phyloP scores from a whole-genome alignment of 1,140 invertebrate genomes.

The Pseudomyrmex sp. region DNA sequence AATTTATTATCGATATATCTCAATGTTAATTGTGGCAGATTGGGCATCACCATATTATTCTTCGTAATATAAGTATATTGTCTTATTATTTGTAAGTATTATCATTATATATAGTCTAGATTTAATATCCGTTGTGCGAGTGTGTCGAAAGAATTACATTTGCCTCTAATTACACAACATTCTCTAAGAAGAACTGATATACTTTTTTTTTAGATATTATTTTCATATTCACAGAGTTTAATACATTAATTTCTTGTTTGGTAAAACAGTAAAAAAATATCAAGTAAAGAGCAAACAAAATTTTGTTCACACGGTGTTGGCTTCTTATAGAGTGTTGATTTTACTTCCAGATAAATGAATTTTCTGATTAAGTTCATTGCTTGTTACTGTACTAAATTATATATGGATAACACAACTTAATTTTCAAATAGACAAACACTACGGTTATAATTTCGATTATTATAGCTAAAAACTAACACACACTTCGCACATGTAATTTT shows the following conservation, averaged over 20 bases:
- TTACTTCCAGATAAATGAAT: background rate
- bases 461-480: background rate
- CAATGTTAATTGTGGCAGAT: constrained; percentile 78
- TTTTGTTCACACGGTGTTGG: background rate
- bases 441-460: background rate
- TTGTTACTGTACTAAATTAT: background rate
- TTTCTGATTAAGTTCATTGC: background rate
- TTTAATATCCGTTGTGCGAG: constrained; percentile 44
- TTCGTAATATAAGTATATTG: constrained; percentile 48
- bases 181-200: constrained; percentile 22
- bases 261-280: background rate
- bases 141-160: background rate
- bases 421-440: background rate
- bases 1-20: constrained; percentile 80
- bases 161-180: background rate
- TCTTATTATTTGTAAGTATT: constrained; percentile 60
- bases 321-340: no score
- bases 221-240: background rate
- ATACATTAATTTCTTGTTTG: background rate
- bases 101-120: constrained; percentile 44
- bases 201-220: background rate
- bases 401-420: background rate
- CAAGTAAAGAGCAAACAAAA: background rate
- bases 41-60: constrained; percentile 69
- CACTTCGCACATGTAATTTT: constrained; percentile 9